Evolutionary conservation across 2,113 vertebrate genomes (phyloP).

Genomic region (Serinus canaria): DNA sequence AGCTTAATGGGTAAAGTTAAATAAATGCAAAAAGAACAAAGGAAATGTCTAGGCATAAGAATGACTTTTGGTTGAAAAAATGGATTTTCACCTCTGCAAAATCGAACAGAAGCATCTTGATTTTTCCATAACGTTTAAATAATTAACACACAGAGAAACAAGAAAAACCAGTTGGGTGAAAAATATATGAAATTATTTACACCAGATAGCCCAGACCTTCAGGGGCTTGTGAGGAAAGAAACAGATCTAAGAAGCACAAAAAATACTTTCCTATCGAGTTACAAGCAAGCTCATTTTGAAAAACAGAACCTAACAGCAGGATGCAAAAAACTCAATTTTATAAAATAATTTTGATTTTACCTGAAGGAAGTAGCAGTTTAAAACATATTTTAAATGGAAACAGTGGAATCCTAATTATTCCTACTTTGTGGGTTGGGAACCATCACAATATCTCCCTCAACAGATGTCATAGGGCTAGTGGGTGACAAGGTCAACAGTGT

Average conservation of each 20-base stretch:
- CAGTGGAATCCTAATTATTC: background rate
- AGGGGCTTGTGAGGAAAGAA: background rate
- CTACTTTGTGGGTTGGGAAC: background rate
- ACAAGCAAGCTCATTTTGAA: background rate
- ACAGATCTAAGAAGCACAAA: background rate
- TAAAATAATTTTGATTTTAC: background rate
- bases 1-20: background rate
- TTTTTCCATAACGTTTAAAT: constrained; percentile 58
- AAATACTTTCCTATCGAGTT: rapidly evolving
- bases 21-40: constrained; percentile 8
- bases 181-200: constrained; percentile 19
- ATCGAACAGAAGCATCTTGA: constrained; percentile 19
- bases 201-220: background rate
- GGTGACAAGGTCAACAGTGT: background rate
- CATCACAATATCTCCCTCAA: background rate
- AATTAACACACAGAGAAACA: background rate
- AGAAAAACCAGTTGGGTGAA: constrained; percentile 27
- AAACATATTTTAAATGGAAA: background rate
- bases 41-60: background rate
- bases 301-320: background rate
- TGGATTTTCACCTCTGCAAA: constrained; percentile 44
- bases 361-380: background rate
- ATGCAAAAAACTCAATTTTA: background rate
- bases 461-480: background rate
- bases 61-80: constrained; percentile 32